phyloP scores from a whole-genome alignment of 1,140 invertebrate genomes.

The Caerostris extrusa region DNA sequence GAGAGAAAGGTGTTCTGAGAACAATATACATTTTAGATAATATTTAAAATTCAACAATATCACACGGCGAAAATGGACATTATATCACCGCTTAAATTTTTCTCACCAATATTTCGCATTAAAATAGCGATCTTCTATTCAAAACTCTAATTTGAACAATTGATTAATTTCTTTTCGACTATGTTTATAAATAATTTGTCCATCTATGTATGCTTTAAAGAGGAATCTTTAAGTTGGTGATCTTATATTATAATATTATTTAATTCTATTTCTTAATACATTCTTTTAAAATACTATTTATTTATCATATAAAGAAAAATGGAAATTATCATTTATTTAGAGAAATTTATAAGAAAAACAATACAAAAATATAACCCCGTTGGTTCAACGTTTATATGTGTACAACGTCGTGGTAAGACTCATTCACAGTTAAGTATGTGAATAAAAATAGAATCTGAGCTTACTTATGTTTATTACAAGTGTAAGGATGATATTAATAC shows the following conservation, averaged over 20 bases:
- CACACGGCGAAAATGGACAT: not conserved
- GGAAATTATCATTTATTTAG: not conserved
- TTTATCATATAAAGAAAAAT: not conserved
- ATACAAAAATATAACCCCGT: conserved; percentile 63
- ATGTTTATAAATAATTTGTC: not conserved
- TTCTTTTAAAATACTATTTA: not conserved
- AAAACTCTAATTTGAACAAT: not conserved
- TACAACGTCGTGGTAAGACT: conserved; percentile 29
- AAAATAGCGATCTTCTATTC: not conserved
- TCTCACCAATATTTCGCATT: not conserved
- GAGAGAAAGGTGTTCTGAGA: not conserved
- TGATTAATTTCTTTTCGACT: not conserved
- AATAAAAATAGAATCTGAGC: conserved; percentile 45
- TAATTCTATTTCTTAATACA: not conserved
- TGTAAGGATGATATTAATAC: not conserved
- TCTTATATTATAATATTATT: not conserved
- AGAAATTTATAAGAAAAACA: conserved; percentile 19
- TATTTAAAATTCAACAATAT: not conserved
- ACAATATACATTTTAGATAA: not conserved
- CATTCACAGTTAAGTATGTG: conserved; percentile 31
- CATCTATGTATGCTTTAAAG: not conserved
- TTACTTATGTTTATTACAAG: conserved; percentile 4
- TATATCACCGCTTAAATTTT: not conserved
- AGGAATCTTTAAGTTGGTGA: not conserved
- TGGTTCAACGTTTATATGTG: not conserved